Conservation (phyloP, 2,113 vertebrate species). For the Istiophorus platypterus region DNA sequence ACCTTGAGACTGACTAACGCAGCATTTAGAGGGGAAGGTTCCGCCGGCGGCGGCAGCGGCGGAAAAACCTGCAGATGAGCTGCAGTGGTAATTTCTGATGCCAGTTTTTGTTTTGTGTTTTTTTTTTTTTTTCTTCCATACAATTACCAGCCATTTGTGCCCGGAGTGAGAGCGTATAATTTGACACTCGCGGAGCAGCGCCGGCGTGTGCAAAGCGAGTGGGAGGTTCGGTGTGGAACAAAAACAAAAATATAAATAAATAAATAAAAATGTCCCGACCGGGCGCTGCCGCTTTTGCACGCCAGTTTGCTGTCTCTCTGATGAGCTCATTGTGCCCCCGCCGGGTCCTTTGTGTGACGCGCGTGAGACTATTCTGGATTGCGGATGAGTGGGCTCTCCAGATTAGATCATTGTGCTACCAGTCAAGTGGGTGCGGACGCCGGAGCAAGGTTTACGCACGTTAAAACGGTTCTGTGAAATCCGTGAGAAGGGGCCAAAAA, state of each 20-base stretch:
- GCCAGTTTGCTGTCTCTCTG: slow-evolving; percentile 11
- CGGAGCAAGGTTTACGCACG: no score
- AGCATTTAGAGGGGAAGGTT: slow-evolving; percentile 27
- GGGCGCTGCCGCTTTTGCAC: slow-evolving; percentile 40
- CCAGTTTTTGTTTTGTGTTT: no score
- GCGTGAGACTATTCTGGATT: background rate
- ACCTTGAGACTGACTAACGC: slow-evolving; percentile 17
- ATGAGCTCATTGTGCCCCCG: slow-evolving; percentile 45
- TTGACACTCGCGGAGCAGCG: slow-evolving; percentile 10
- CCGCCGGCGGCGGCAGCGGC: background rate
- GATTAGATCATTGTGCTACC: slow-evolving; percentile 1
- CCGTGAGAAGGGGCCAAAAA: no score
- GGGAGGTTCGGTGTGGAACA: slow-evolving; percentile 32
- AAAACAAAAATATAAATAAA: no score
- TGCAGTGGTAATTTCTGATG: slow-evolving; percentile 33
- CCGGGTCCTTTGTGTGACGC: background rate
- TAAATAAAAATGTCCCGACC: slow-evolving; percentile 38
- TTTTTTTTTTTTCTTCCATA: slow-evolving; percentile 16
- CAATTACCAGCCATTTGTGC: slow-evolving; percentile 54
- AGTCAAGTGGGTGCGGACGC: no score
- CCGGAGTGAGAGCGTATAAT: slow-evolving; percentile 23
- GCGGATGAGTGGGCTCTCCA: background rate
- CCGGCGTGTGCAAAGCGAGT: background rate
- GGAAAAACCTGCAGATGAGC: slow-evolving; percentile 47
- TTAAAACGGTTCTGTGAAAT: no score